Base-by-base conservation (phyloP, 2,113 vertebrate species). In the Apistogramma diplotaenia region DNA sequence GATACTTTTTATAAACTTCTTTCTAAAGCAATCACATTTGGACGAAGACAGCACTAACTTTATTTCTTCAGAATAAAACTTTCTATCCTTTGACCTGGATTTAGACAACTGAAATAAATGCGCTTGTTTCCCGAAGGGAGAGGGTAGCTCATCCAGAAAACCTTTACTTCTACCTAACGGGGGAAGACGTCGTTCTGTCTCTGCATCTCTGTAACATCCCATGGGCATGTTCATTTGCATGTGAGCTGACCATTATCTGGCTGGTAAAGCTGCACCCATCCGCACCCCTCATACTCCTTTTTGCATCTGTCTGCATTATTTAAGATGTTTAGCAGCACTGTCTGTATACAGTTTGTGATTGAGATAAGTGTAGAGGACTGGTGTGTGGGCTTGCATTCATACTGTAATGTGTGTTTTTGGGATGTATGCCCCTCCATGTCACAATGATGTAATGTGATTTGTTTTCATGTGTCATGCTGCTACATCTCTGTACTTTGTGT, bases 171-270 rank as follows among this genome's bases (percentile, higher is more conserved):
- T 2, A 1, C 51, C 61, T 8, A 25, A 25, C 16, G 8, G 19
- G 83, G 56, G 60, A 84, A 70, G 67, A 40, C 5, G 13, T 31
- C 49, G 19, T 23, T 49, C 19, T 37, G 54, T 80, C 51, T 82
- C 37, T 73, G 15, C 76, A 12, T 85, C 27, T 65, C 37, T 78
- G 57, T 51, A 5, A 21, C 59, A 40, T 85, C 80, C 71, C 76
- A 23, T 67, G 62, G 74, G 74, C 74, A 83, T 87, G 81, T 85
- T 46, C 78, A 81, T 73, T 67, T 83, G 76, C 86, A 87, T 86
- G 85, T 81, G 80, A 87, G 71, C 81, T 58, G 80, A 77, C 78
- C 82, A 81, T 89, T 84, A 79, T 72, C 70, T 10, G 55, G 12
- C 71, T 31, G 27, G 49, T 35, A 35, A 9, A 8, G 9, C 81